Evolutionary conservation across 2,797 vertebrate species (phyloP), one percentile per base, ranked within the genome.

Genomic region (Chanos chanos): DNA sequence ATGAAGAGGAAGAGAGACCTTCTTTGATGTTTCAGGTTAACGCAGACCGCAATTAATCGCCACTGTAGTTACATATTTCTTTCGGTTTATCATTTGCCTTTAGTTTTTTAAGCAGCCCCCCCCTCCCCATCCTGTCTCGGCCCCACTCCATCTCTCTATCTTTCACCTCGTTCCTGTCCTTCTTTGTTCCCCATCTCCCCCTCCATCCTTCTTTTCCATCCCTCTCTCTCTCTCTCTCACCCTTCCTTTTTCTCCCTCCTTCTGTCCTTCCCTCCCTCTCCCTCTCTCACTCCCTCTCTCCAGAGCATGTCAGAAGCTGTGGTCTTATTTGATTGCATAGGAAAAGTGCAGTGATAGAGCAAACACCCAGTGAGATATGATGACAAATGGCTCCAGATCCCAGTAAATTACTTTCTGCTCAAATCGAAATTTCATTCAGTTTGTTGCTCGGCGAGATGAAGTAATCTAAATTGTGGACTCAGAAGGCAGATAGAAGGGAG

Each of bases 361-460:
- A 98, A 98, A 98, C 95, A 98, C 94, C 94, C 94, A 92, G 93
- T 96, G 96, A 98, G 96, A 97, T 96, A 97, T 96, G 94, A 96
- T 97, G 95, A 97, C 95, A 97, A 98, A 97, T 98, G 96, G 96
- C 91, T 94, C 95, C 94, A 96, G 95, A 99, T 99, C 95, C 95
- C 93, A 92, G 94, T 98, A 99, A 99, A 99, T 98, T 97, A 98
- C 94, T 97, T 98, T 97, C 94, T 95, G 94, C 94, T 96, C 94
- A 96, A 97, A 98, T 98, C 94, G 95, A 99, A 98, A 99, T 98
- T 99, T 99, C 95, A 98, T 99, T 99, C 95, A 96, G 94, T 97
- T 96, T 98, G 94, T 95, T 96, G 93, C 94, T 95, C 94, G 92
- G 93, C 91, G 93, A 97, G 96, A 99, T 99, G 94, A 98, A 98